Evolutionary conservation across 2,113 vertebrate genomes (phyloP), one percentile per base, ranked within the genome.

Genomic region (Apistogramma diplotaenia): DNA sequence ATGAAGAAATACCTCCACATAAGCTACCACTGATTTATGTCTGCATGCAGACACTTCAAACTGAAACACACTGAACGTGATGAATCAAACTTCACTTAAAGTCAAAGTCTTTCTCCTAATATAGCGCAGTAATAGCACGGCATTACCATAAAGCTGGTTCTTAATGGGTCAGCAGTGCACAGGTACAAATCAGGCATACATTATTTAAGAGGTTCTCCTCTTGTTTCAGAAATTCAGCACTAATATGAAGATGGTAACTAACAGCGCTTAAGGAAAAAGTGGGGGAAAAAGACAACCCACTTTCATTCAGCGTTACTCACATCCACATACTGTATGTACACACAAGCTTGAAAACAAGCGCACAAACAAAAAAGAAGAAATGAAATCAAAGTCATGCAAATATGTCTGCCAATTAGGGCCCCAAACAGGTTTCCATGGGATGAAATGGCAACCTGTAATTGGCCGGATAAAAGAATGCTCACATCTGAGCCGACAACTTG

Each of bases 351-450:
- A 84, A 89, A 67, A 82, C 61, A 83, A 62, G 51, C 29, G 27
- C 77, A 46, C 35, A 71, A 74, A 59, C 70, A 84, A 74, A 59
- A 71, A 33, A 8, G 8, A 74, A 73, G 81, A 74, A 59, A 51
- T 87, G 1, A 60, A 87, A 91, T 92, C 91, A 93, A 94, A 94
- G 90, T 88, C 59, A 93, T 94, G 91, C 91, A 94, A 94, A 94
- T 94, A 56, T 60, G 25, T 79, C 81, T 84, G 33, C 88, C 90
- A 94, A 93, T 94, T 93, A 92, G 82, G 56, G 80, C 37, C 72
- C 74, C 78, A 88, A 89, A 89, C 83, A 91, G 79, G 85, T 93
- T 93, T 91, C 90, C 79, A 82, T 86, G 86, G 87, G 91, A 93
- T 90, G 89, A 91, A 92, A 90, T 79, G 59, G 89, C 70, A 89